Base-by-base conservation (phyloP, 2,888 invertebrate genomes). In the Galeruca laticollis region DNA sequence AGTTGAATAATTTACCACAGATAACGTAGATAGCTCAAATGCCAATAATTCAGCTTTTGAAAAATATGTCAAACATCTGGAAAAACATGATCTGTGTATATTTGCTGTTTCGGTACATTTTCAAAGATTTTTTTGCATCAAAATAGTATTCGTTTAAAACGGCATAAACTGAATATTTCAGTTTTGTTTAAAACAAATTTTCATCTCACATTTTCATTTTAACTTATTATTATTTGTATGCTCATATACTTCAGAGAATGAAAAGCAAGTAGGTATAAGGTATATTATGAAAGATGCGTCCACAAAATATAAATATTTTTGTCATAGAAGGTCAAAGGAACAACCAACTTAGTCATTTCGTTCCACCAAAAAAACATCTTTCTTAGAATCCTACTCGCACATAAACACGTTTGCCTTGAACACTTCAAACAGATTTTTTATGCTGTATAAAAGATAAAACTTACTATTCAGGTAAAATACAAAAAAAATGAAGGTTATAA, bases 401-500 rank as follows among this genome's bases (percentile, higher is more conserved):
- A 65, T 33, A 49, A 49, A 62, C 62, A 59, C 43, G 56, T 47
- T 64, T 62, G 64, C 73, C 73, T 73, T 71, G 73, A 68, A 56
- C 65, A 33, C 49, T 40, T 54, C 1, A 35, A 69, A 54, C 59
- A 60, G 51, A 52, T 66, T 67, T 57, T 43, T 63, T 60, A 67
- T 67, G 33, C 15, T 52, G 21, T 21, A 33, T 31, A 63, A 60
- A 33, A 59, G 33, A 47, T 62, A 57, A 65, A 68, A 56, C 60
- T 47, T 60, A 65, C 57, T 64, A 51, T 69, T 63, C 73, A 73
- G 73, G 73, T 73, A 73, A 69, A 63, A 43, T 20, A 47, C 56
- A 31, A 66, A 47, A 69, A 69, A 63, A 56, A 49, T 52, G 69
- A 71, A 73, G 73, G 73, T 63, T 60, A 64, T 10, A 47, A 40